Percentiles rank a stretch among this genome's conserved stretches.
Evolutionary conservation across 2,888 invertebrate genomes (phyloP).

Genomic region (Drosophila mimica): DNA sequence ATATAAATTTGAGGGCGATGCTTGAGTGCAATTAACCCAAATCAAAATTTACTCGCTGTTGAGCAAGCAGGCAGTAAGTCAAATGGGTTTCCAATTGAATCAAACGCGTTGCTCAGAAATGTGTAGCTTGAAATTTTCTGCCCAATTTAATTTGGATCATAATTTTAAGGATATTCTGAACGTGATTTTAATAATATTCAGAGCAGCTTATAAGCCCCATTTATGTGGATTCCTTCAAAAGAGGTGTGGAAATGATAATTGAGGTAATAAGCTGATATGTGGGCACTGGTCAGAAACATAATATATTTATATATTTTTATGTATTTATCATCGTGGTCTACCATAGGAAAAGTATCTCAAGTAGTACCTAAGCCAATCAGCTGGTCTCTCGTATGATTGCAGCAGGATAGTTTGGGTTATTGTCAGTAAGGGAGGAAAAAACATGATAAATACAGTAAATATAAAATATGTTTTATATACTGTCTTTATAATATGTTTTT

Average conservation of each 20-base stretch:
- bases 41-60: constrained; percentile 8
- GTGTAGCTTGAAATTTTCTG: neutral
- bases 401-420: neutral
- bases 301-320: neutral
- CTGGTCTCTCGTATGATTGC: neutral
- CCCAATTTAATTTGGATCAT: constrained; percentile 5
- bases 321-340: neutral
- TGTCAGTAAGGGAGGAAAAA: neutral
- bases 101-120: neutral
- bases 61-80: neutral
- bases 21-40: constrained; percentile 22
- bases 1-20: neutral
- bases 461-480: too few species aligned
- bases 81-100: constrained; percentile 12
- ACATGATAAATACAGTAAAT: too few species aligned
- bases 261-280: neutral
- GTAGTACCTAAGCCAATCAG: neutral
- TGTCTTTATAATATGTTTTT: too few species aligned
- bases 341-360: neutral
- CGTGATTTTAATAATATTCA: neutral
- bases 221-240: neutral
- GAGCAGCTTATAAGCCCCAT: neutral
- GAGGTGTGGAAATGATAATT: neutral
- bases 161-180: neutral
- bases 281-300: neutral